Evolutionary conservation across 2,888 invertebrate genomes (phyloP).

Genomic region (Lobophora halterata): DNA sequence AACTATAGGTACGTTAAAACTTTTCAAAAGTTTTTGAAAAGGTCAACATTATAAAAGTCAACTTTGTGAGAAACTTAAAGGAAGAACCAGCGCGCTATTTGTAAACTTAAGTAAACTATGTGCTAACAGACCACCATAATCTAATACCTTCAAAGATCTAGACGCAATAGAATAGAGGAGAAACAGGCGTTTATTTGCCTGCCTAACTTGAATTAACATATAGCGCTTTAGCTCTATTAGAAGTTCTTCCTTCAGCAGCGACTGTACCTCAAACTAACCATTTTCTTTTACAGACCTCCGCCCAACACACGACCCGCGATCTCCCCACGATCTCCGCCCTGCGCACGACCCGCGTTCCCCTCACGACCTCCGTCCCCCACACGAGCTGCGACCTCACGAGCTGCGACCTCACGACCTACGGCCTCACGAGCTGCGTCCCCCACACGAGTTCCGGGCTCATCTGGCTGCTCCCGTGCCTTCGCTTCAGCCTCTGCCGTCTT

Average conservation of each 20-base stretch:
- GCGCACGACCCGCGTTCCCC: constrained; percentile 46
- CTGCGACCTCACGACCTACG: too few relatives aligned
- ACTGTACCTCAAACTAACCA: constrained; percentile 1
- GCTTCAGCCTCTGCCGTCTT: constrained; percentile 69
- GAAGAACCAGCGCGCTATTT: too few relatives aligned
- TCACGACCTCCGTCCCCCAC: constrained; percentile 40
- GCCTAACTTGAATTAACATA: too few relatives aligned
- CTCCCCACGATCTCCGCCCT: constrained; percentile 44
- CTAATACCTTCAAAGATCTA: too few relatives aligned
- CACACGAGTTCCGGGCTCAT: constrained; percentile 60
- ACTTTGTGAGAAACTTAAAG: too few relatives aligned
- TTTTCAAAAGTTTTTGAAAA: too few relatives aligned
- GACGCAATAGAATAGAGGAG: too few relatives aligned
- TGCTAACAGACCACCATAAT: too few relatives aligned
- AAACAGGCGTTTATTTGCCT: too few relatives aligned
- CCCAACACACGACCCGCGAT: constrained; percentile 54
- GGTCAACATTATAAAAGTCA: too few relatives aligned
- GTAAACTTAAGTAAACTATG: too few relatives aligned
- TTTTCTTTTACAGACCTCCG: constrained; percentile 54
- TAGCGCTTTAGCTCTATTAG: background rate
- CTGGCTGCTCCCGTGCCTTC: constrained; percentile 58
- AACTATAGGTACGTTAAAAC: too few relatives aligned
- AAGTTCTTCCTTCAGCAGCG: background rate
- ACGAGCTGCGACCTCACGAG: constrained; percentile 43
- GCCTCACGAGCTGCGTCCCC: constrained; percentile 51